These are phyloP conservation scores for Calosoma granatense DNA, from an alignment of 1,140 invertebrate species.

Conservation along the genomic window DNA sequence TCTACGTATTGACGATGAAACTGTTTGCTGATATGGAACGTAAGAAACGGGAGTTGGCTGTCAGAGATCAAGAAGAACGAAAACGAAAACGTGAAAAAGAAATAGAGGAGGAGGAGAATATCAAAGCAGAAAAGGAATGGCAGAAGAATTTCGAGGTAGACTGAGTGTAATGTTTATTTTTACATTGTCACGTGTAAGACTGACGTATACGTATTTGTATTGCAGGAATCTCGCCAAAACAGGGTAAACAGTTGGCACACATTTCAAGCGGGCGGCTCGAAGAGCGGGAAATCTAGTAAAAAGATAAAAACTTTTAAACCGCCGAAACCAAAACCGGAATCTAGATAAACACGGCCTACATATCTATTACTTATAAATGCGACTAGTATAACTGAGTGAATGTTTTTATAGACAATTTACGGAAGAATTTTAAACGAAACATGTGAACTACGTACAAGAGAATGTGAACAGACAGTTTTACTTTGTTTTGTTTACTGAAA, in stretches of 20 bases:
- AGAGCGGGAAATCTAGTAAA: constrained; percentile 63
- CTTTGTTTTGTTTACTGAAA: no score
- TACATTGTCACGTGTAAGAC: constrained; percentile 5
- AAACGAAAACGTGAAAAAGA: constrained; percentile 93
- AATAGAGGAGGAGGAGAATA: constrained; percentile 82
- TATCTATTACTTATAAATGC: background rate
- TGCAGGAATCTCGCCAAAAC: constrained; percentile 83
- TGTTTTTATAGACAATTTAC: constrained; percentile 6
- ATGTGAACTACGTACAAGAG: no score
- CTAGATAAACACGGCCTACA: constrained; percentile 51
- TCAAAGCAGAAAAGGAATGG: constrained; percentile 87
- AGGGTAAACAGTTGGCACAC: constrained; percentile 93
- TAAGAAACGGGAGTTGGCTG: constrained; percentile 72
- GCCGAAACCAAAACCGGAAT: constrained; percentile 92
- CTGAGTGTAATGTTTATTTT: no score
- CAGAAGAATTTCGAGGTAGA: constrained; percentile 92
- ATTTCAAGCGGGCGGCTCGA: constrained; percentile 68
- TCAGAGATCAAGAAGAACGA: constrained; percentile 84
- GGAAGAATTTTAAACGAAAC: no score
- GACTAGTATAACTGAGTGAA: background rate
- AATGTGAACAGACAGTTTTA: no score
- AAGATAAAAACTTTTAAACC: constrained; percentile 78
- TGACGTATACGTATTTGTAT: constrained; percentile 20
- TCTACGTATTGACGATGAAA: constrained; percentile 98
- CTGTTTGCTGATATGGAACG: constrained; percentile 95